Base-by-base conservation (phyloP, 2,113 vertebrate species). In the Pholis gunnellus region DNA sequence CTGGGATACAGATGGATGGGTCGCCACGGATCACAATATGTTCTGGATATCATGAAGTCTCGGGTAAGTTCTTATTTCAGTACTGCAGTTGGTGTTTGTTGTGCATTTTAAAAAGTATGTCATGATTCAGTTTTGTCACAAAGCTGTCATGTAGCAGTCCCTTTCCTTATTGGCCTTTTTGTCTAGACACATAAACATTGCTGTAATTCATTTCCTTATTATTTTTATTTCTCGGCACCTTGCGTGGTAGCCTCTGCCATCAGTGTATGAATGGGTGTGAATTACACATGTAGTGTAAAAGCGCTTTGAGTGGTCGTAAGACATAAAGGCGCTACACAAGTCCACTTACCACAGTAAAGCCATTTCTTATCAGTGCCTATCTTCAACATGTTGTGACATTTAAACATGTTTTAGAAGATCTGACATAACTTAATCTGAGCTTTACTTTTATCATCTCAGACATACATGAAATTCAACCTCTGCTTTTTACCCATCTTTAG, bases 1-100 rank as follows among this genome's bases (percentile, higher is more conserved):
- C 59, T 11, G 57, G 18, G 18, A 34, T 52, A 14, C 52, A 2
- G 65, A 87, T 84, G 80, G 84, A 87, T 87, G 83, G 73, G 74
- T 38, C 22, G 34, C 68, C 69, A 54, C 8, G 42, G 78, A 84
- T 79, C 72, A 64, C 71, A 81, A 56, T 78, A 63, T 52, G 71
- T 17, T 34, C 42, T 25, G 65, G 59, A 78, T 69, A 57, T 68
- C 78, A 52, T 79, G 5, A 50, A 75, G 60, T 85, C 69, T 61
- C 20, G 20, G 50, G 50, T 54, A 15, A 0, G 42, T 18, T 13
- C 22, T 36, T 31, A 34, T 61, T 74, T 67, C 56, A 22, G 2
- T 3, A 44, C 40, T 44, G 48, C 73, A 84, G 68, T 75, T 78
- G 50, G 14, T 60, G 65, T 76, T 67, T 69, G 7, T 29, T 68